Evolutionary conservation across 1,140 invertebrate species (phyloP).

Genomic region (Ephestia elutella): DNA sequence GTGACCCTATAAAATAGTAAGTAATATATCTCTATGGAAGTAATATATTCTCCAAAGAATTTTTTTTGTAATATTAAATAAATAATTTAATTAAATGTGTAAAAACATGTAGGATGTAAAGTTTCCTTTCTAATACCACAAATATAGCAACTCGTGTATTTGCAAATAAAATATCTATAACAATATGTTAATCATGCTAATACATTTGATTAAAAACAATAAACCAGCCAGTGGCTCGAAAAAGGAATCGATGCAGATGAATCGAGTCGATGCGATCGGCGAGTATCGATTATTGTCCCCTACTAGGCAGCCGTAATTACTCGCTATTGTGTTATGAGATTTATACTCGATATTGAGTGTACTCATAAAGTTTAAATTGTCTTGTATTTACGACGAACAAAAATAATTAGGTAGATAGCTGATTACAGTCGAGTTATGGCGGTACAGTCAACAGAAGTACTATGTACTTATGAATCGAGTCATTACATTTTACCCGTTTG

Average conservation of each 20-base stretch:
- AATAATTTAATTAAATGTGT: no score
- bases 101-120: neutral
- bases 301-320: slow-evolving; percentile 65
- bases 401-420: slow-evolving; percentile 8
- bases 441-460: no score
- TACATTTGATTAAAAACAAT: slow-evolving; percentile 59
- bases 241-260: slow-evolving; percentile 47
- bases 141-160: neutral
- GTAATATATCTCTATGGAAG: no score
- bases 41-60: no score
- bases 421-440: neutral
- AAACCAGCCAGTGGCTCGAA: slow-evolving; percentile 47
- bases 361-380: slow-evolving; percentile 6
- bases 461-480: no score
- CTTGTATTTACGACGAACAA: slow-evolving; percentile 9
- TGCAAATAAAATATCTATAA: neutral
- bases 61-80: no score
- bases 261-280: slow-evolving; percentile 42
- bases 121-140: neutral
- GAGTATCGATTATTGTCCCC: slow-evolving; percentile 55
- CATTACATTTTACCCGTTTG: no score
- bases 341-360: slow-evolving; percentile 25
- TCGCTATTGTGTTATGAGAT: slow-evolving; percentile 57
- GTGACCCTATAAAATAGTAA: no score
- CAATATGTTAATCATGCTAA: slow-evolving; percentile 60